These are phyloP conservation scores for Notarius lentiginosus DNA, from an alignment of 2,113 vertebrate species.

Conservation along the genomic window DNA sequence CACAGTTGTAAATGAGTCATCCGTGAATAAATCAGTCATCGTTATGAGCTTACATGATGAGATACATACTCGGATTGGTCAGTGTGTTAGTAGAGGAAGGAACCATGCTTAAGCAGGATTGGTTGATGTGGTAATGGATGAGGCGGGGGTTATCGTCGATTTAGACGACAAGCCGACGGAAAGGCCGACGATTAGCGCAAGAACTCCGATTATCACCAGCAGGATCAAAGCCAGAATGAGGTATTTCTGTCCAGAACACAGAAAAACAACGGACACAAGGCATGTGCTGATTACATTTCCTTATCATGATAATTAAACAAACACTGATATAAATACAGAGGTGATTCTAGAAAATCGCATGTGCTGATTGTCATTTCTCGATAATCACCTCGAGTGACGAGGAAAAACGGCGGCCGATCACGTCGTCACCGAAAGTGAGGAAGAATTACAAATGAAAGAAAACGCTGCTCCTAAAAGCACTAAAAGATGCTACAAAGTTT, in stretches of 20 bases:
- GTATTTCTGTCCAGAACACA: conserved; percentile 84
- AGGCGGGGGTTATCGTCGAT: conserved; percentile 62
- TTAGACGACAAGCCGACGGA: conserved; percentile 80
- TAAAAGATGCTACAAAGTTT: no score
- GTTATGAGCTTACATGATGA: not conserved
- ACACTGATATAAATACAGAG: no score
- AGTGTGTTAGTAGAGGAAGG: conserved; percentile 56
- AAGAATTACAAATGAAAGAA: no score
- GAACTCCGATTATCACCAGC: conserved; percentile 78
- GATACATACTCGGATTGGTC: conserved; percentile 13
- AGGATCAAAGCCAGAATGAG: conserved; percentile 80
- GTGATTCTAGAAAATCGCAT: no score
- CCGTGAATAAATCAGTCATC: not conserved
- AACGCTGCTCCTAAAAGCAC: no score
- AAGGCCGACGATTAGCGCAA: conserved; percentile 86
- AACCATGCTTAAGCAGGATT: conserved; percentile 38
- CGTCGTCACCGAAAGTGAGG: no score
- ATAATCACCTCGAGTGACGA: no score
- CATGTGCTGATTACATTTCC: not conserved
- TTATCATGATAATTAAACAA: no score
- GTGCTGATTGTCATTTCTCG: no score
- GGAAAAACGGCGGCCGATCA: no score
- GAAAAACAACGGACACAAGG: conserved; percentile 20
- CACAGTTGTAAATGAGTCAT: not conserved
- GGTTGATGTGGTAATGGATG: conserved; percentile 41